Conservation (phyloP, 2,113 vertebrate genomes). For the Elephas maximus region DNA sequence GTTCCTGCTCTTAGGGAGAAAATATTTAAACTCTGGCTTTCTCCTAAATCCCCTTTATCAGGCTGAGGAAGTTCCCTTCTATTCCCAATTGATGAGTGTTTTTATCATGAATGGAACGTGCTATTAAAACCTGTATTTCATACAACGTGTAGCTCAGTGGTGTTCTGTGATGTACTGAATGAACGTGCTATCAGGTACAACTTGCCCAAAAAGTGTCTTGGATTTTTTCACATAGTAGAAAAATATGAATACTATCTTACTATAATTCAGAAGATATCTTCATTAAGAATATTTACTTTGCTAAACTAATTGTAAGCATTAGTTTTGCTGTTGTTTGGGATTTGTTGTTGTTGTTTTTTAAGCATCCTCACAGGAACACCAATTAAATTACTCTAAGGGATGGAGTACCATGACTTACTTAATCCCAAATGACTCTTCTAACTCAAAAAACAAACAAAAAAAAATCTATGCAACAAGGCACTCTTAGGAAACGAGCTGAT, state of each 20-base stretch:
- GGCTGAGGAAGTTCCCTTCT: background rate
- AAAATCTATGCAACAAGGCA: background rate
- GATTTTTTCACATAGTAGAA: background rate
- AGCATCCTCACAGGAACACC: background rate
- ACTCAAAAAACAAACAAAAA: background rate
- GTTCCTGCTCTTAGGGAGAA: too few species aligned
- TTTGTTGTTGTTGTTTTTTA: background rate
- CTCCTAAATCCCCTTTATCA: background rate
- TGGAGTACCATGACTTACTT: background rate
- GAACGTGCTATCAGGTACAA: background rate
- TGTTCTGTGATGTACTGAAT: background rate
- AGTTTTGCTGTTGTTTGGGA: background rate
- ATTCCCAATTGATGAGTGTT: background rate
- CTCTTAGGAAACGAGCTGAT: background rate
- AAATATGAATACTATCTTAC: constrained; percentile 1
- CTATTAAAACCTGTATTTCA: background rate
- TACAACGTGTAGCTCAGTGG: background rate
- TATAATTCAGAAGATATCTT: constrained; percentile 10
- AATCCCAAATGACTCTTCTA: background rate
- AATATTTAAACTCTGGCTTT: background rate
- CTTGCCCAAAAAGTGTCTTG: background rate
- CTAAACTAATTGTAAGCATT: constrained; percentile 1
- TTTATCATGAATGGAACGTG: constrained; percentile 42
- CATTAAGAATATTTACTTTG: background rate
- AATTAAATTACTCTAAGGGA: constrained; percentile 18